These are phyloP conservation scores for Hydrocynus forskahlii DNA, from an alignment of 2,797 vertebrate genomes.

Conservation along the genomic window DNA sequence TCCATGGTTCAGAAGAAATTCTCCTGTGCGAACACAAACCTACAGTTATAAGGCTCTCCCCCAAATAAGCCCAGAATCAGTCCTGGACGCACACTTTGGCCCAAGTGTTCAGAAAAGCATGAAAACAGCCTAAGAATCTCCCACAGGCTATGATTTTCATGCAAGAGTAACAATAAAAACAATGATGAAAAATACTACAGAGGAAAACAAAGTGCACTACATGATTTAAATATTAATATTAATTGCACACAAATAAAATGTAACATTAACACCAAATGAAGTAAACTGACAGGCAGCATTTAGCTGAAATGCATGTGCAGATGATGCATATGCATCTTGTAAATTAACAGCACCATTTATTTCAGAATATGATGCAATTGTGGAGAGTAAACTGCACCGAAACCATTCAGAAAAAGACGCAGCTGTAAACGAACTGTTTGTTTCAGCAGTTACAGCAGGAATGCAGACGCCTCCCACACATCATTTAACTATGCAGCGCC, in stretches of 20 bases:
- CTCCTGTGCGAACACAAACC: no score
- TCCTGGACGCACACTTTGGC: no score
- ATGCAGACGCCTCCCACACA: slow-evolving; percentile 36
- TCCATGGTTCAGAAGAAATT: no score
- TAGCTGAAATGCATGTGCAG: neutral
- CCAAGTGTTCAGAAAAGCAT: no score
- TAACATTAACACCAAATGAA: neutral
- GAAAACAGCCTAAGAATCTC: no score
- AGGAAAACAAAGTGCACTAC: no score
- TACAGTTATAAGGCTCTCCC: no score
- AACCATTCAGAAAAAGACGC: slow-evolving; percentile 15
- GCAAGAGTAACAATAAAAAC: no score
- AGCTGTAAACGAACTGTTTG: slow-evolving; percentile 1
- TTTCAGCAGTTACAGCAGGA: slow-evolving; percentile 40
- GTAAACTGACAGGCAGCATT: no score
- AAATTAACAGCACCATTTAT: neutral
- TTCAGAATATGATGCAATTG: neutral
- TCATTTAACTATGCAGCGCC: slow-evolving; percentile 17
- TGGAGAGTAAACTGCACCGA: neutral
- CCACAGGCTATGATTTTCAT: no score
- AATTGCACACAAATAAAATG: neutral
- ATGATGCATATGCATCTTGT: neutral
- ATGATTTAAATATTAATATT: neutral
- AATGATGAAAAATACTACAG: no score
- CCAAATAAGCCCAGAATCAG: no score